Base-by-base conservation (phyloP, 2,888 invertebrate species). In the Heteropelma amictum region DNA sequence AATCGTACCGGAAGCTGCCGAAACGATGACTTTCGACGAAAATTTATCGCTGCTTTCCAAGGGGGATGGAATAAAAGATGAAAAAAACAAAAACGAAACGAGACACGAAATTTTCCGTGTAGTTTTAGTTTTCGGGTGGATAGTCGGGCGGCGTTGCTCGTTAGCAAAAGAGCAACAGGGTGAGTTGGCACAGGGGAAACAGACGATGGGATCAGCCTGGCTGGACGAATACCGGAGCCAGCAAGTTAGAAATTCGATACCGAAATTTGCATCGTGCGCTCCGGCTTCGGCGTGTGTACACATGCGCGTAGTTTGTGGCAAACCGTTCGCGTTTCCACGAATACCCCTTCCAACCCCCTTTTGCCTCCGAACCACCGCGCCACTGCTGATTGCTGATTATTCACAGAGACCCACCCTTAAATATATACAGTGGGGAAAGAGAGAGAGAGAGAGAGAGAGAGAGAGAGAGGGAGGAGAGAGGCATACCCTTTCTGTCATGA, bases 331-430 rank as follows among this genome's bases (percentile, higher is more conserved):
- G 47, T 70, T 74, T 71, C 65, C 61, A 49, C 67, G 56, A 54
- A 67, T 70, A 49, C 40, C 56, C 51, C n/a, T 38, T 61, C 51
- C 40, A 19, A 51, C 40, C 45, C 19, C 61, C 47, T n/a, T n/a
- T 60, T 60, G 10, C 64, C 12, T 26, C n/a, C 3, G 4, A n/a
- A n/a, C 12, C 35, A 10, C 35, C 35, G 35, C n/a, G 84, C 84
- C 80, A 81, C 83, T 83, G 85, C 85, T 87, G 87, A 87, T 87
- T 87, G 86, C 87, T 86, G 87, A 87, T 86, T 86, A 87, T 87
- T 87, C 87, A 86, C 85, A 84, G 86, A 85, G 87, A 86, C 77
- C 76, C 77, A 72, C 83, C 82, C 84, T 84, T 83, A 85, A 85
- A 86, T 85, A 86, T 85, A 85, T 86, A 85, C 81, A 78, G 77